Evolutionary conservation across 2,113 vertebrate genomes (phyloP), one percentile per base, ranked within the genome.

Genomic region (Coracopsis vasa): DNA sequence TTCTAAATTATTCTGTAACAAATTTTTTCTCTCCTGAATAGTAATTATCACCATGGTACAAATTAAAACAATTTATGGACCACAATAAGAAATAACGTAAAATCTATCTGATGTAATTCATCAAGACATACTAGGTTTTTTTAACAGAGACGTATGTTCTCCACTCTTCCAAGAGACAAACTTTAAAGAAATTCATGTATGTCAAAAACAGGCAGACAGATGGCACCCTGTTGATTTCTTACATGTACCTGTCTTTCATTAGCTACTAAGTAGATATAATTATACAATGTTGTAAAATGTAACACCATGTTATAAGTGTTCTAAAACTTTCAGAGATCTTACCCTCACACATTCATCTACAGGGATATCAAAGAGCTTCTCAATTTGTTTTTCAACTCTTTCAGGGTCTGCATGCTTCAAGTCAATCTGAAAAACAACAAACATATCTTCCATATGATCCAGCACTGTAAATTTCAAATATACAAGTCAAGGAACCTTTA

Each of bases 381-480:
- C 99, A 90, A 99, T 99, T 96, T 99, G 99, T 51, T 98, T 98
- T 97, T 98, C 99, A 86, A 99, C 99, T 90, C 98, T 97, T 90
- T 98, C 98, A 65, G 99, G 99, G 87, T 99, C 98, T 50, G 99
- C 99, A 94, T 99, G 99, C 98, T 99, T 99, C 90, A 99, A 97
- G 97, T 99, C 99, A 95, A 99, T 99, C 99, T 99, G 87, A 64
- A 94, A 95, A 97, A 94, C 73, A 96, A 73, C 35, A 48, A 67
- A 80, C 14, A 14, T 0, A 2, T 29, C 27, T 44, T 64, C 24
- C 23, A 9, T 17, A 45, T 12, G 28, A 66, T 24, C 14, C 47
- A 93, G 33, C 53, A 81, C 14, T 23, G 10, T 17, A 66, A 25
- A 21, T 93, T 65, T 33, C 50, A 74, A 42, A 80, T 24, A 39